phyloP scores from a whole-genome alignment of 2,113 vertebrate genomes.

The Istiophorus platypterus region DNA sequence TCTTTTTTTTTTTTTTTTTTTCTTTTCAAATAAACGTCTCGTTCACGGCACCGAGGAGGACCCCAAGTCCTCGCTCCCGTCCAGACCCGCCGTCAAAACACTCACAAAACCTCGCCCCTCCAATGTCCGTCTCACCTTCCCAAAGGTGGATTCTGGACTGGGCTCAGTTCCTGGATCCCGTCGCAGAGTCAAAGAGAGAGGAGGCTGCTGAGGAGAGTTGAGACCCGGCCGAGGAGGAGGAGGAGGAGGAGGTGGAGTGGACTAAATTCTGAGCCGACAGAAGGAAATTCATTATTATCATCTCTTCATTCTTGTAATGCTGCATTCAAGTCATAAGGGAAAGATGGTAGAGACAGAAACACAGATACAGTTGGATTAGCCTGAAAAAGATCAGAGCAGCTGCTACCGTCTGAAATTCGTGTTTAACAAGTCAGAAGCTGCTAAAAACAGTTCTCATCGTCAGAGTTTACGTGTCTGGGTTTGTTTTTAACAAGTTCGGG shows the following conservation, averaged over 20 bases:
- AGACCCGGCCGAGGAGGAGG: not conserved
- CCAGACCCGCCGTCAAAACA: conserved; percentile 77
- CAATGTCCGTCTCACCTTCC: conserved; percentile 8
- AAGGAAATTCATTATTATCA: not conserved
- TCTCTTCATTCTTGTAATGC: not conserved
- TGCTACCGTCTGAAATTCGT: not conserved
- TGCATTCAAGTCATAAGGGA: not conserved
- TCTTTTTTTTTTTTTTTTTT: too few species aligned
- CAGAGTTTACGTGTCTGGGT: too few species aligned
- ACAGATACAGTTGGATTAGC: too few species aligned
- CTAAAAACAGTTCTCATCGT: too few species aligned
- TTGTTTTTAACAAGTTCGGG: too few species aligned
- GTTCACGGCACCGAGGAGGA: conserved; percentile 86
- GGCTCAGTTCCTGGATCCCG: not conserved
- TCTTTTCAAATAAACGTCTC: conserved; percentile 94
- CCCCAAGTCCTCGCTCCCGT: conserved; percentile 81
- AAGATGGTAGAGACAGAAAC: too few species aligned
- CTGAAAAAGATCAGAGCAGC: too few species aligned
- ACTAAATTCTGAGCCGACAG: too few species aligned
- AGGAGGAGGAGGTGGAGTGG: not conserved
- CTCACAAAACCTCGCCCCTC: conserved; percentile 71
- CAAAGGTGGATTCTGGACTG: not conserved
- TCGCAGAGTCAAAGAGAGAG: not conserved
- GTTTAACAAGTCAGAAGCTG: too few species aligned
- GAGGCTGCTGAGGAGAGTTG: not conserved